phyloP scores from a whole-genome alignment of 2,113 vertebrate species.

The Podocnemis expansa region DNA sequence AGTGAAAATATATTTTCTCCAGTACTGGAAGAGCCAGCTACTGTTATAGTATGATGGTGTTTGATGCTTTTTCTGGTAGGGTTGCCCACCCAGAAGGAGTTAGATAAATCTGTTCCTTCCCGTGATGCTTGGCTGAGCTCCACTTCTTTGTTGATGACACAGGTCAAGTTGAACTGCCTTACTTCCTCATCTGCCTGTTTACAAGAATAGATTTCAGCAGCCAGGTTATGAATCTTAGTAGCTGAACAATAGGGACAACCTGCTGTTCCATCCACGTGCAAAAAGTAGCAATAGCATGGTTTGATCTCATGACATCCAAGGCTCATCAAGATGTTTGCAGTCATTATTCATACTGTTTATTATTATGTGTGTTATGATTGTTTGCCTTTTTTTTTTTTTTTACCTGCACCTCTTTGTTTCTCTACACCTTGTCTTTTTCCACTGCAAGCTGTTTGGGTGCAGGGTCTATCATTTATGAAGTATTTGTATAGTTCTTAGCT shows the following conservation, averaged over 20 bases:
- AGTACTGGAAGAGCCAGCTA: background rate
- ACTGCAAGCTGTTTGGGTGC: background rate
- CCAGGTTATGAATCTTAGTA: background rate
- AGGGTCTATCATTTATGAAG: background rate
- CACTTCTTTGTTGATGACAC: background rate
- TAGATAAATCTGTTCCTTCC: background rate
- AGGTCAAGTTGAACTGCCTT: background rate
- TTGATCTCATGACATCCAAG: background rate
- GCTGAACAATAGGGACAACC: background rate
- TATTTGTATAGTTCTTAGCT: background rate
- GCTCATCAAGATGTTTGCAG: background rate
- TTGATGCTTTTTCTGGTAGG: background rate
- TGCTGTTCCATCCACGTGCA: background rate
- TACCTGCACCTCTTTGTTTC: background rate
- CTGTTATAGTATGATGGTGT: background rate
- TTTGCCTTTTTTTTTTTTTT: background rate
- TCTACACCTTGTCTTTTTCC: background rate
- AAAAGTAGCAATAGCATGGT: background rate
- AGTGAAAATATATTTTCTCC: background rate
- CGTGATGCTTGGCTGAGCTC: background rate
- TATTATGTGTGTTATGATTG: background rate
- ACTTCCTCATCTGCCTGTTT: conserved; percentile 2
- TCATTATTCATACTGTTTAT: background rate
- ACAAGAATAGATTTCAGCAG: conserved; percentile 26
- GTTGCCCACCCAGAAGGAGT: background rate